Conservation (phyloP, 2,797 vertebrate species). For the Diplodus sargus region DNA sequence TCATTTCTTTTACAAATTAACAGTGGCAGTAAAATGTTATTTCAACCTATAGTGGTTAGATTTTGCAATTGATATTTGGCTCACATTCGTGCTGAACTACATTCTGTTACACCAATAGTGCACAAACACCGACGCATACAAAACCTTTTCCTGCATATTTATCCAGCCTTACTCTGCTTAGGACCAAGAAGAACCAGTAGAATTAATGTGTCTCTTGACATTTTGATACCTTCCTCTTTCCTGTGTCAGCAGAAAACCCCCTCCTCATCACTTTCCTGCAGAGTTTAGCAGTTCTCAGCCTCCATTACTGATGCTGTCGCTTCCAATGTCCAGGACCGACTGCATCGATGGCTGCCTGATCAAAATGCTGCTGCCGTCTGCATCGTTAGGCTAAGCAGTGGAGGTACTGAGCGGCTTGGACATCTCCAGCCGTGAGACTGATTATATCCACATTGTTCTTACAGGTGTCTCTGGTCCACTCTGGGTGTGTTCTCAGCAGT, state of each 20-base stretch:
- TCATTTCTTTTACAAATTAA: no score
- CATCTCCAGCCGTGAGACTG: constrained; percentile 31
- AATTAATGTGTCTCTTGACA: constrained; percentile 62
- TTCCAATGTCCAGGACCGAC: constrained; percentile 46
- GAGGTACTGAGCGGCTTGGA: constrained; percentile 28
- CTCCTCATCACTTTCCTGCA: constrained; percentile 65
- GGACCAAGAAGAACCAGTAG: neutral
- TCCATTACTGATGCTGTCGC: constrained; percentile 60
- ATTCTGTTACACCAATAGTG: no score
- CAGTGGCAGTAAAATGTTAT: no score
- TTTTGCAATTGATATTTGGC: no score
- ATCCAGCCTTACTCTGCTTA: neutral
- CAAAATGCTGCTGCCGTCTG: constrained; percentile 60
- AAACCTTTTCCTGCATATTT: constrained; percentile 26
- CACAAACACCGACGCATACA: constrained; percentile 5
- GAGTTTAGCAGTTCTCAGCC: constrained; percentile 56
- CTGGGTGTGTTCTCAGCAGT: constrained; percentile 13
- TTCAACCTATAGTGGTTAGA: no score
- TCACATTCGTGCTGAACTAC: no score
- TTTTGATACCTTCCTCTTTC: constrained; percentile 44
- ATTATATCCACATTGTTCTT: constrained; percentile 58
- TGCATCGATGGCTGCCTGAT: constrained; percentile 41
- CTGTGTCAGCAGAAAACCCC: constrained; percentile 66
- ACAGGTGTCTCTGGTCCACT: neutral
- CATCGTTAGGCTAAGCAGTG: constrained; percentile 31